Percentiles rank a stretch among this genome's conserved stretches.
Evolutionary conservation across 2,113 vertebrate species (phyloP).

Genomic region (Spea multiplicata): DNA sequence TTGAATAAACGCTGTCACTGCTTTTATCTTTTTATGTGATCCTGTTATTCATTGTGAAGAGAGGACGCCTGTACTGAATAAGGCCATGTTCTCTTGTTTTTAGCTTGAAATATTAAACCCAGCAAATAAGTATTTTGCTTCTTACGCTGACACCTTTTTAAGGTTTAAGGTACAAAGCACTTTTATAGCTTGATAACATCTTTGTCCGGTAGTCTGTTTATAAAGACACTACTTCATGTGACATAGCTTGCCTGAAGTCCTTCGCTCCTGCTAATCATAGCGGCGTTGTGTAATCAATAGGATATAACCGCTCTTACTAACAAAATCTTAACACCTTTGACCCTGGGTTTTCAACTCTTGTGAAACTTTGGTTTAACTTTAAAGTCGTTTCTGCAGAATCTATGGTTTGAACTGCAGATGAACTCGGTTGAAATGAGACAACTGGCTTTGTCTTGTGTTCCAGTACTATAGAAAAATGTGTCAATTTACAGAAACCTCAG

Average conservation of each 20-base stretch:
- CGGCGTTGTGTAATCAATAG: conserved; percentile 22
- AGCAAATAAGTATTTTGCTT: conserved; percentile 13
- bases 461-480: no score
- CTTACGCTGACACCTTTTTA: conserved; percentile 11
- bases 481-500: no score
- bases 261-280: conserved; percentile 14
- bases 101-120: conserved; percentile 33
- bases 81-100: conserved; percentile 31
- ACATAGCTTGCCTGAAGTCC: neutral
- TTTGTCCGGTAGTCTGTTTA: conserved; percentile 25
- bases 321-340: conserved; percentile 1
- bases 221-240: conserved; percentile 8
- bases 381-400: no score
- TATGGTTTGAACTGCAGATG: no score
- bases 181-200: conserved; percentile 16
- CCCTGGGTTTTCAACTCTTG: neutral
- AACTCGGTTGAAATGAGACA: no score
- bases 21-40: neutral
- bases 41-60: neutral
- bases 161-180: conserved; percentile 14
- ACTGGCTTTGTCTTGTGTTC: no score
- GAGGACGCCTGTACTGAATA: neutral
- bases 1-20: no score
- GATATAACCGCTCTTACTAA: conserved; percentile 13
- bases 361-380: no score